These are phyloP conservation scores for Tenodera sinensis DNA, from an alignment of 2,888 invertebrate species.

Conservation along the genomic window DNA sequence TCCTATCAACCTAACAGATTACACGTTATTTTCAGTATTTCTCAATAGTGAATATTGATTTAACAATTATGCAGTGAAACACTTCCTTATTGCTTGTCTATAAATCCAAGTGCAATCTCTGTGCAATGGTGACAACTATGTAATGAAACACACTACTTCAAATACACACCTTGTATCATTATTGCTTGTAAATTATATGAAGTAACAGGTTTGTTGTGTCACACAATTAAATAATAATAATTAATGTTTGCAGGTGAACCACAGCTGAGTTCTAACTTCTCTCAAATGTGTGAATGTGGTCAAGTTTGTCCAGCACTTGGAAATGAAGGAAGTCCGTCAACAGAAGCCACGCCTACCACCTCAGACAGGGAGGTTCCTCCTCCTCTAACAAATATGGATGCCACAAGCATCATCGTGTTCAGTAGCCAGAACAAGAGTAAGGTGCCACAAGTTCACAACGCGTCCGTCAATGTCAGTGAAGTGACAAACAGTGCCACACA, in stretches of 20 bases:
- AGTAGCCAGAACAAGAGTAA: background rate
- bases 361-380: background rate
- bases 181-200: no score
- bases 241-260: slow-evolving; percentile 27
- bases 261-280: slow-evolving; percentile 45
- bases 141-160: no score
- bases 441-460: background rate
- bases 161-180: no score
- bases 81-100: no score
- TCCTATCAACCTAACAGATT: no score
- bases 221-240: background rate
- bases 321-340: background rate
- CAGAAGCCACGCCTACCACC: background rate
- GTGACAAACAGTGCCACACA: background rate
- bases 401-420: slow-evolving; percentile 9
- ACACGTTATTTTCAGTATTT: no score
- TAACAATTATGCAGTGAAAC: no score
- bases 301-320: slow-evolving; percentile 45
- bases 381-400: background rate
- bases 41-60: no score
- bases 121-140: no score
- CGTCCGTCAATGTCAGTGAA: background rate
- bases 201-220: background rate
- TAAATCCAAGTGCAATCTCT: no score
- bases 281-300: slow-evolving; percentile 54